Evolutionary conservation across 2,797 vertebrate species (phyloP).

Genomic region (Myiothlypis chrysogaster): DNA sequence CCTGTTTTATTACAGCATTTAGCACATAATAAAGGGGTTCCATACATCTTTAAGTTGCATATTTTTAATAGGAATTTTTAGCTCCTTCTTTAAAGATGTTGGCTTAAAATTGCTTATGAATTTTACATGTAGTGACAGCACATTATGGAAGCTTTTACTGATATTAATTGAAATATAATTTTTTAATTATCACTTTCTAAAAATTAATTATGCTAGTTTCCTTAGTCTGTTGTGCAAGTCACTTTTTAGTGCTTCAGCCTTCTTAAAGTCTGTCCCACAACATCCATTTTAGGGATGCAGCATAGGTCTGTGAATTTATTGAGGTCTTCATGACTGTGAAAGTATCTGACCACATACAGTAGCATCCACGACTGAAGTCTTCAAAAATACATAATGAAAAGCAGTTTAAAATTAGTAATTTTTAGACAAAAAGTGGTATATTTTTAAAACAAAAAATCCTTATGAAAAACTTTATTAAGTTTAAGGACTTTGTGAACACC

Average conservation of each 20-base stretch:
- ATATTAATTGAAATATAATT: not conserved
- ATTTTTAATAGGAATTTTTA: constrained; percentile 11
- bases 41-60: not conserved
- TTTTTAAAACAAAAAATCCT: not conserved
- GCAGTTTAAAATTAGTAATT: not conserved
- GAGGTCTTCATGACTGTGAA: not conserved
- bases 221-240: not conserved
- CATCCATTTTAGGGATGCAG: not conserved
- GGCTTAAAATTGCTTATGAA: not conserved
- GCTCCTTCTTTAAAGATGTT: not conserved
- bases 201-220: not conserved
- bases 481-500: not conserved
- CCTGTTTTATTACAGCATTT: constrained; percentile 19
- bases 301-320: not conserved
- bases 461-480: not conserved
- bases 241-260: not conserved
- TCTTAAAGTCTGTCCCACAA: not conserved
- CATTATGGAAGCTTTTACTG: not conserved
- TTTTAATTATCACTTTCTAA: not conserved
- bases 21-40: constrained; percentile 22
- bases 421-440: not conserved
- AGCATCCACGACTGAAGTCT: not conserved
- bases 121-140: not conserved
- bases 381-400: not conserved
- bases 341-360: not conserved